These are phyloP conservation scores for Tokudaia tokunoshimensis DNA, from an alignment of 2,797 vertebrate species.

Conservation along the genomic window DNA sequence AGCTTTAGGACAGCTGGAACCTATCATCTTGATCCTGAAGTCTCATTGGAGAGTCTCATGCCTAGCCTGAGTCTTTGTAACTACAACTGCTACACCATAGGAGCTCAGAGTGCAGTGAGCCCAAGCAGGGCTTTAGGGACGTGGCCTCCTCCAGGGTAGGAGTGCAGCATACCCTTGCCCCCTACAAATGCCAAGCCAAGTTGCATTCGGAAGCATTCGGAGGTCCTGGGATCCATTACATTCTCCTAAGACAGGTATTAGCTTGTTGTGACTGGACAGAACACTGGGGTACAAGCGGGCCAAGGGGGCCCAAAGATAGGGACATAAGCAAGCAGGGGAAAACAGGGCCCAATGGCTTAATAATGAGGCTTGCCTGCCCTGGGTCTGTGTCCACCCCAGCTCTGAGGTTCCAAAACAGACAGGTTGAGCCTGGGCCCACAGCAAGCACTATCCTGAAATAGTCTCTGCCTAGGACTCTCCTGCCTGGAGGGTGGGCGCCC, in stretches of 20 bases:
- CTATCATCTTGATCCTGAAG: not conserved
- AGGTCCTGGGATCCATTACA: too few species aligned
- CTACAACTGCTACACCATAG: not conserved
- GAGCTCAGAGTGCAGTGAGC: not conserved
- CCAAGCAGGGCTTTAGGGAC: not conserved
- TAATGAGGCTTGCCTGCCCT: not conserved
- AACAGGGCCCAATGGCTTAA: not conserved
- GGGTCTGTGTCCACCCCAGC: not conserved
- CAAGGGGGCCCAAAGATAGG: too few species aligned
- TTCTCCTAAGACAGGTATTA: not conserved
- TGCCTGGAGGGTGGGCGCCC: too few species aligned
- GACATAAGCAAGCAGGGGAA: not conserved
- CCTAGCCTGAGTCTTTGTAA: not conserved
- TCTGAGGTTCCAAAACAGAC: not conserved
- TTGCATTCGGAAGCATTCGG: not conserved
- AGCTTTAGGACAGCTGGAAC: not conserved
- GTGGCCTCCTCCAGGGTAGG: not conserved
- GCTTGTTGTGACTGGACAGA: not conserved
- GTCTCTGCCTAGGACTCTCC: not conserved
- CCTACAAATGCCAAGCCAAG: not conserved
- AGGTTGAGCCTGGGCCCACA: not conserved
- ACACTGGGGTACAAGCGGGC: not conserved
- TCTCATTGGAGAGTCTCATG: slow-evolving; percentile 1
- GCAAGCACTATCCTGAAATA: not conserved
- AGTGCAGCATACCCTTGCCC: not conserved